These are phyloP conservation scores for Scrobipalpa costella DNA, from an alignment of 2,888 invertebrate species.

Conservation along the genomic window DNA sequence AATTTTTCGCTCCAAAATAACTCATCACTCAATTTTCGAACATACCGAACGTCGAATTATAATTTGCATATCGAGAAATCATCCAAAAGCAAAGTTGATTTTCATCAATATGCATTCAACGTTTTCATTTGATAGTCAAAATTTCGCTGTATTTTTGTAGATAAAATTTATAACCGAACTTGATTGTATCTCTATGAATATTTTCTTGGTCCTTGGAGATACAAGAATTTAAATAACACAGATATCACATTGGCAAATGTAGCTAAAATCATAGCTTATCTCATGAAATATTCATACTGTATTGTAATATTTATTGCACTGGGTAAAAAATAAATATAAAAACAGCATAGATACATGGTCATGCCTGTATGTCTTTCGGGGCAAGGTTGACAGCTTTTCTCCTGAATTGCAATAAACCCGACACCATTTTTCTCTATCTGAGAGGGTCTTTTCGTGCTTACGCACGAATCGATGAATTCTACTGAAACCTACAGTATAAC, in stretches of 20 bases:
- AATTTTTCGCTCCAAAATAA: background rate
- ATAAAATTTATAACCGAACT: conserved; percentile 3
- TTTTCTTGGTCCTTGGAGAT: conserved; percentile 2
- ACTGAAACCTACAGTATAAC: too few relatives aligned
- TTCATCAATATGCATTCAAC: conserved; percentile 10
- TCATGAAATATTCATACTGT: background rate
- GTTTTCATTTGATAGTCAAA: background rate
- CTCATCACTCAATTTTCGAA: conserved; percentile 4
- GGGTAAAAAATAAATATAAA: too few relatives aligned
- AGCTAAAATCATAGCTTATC: background rate
- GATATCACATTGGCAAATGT: background rate
- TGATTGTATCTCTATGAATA: background rate
- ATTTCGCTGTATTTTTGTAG: background rate
- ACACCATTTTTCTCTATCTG: too few relatives aligned
- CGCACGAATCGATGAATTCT: too few relatives aligned
- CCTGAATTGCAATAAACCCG: too few relatives aligned
- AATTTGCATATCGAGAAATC: conserved; percentile 10
- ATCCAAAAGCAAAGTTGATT: background rate
- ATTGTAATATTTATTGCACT: too few relatives aligned
- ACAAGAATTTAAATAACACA: background rate
- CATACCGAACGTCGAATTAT: background rate
- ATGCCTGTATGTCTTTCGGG: too few relatives aligned
- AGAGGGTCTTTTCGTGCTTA: too few relatives aligned
- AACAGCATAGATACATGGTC: too few relatives aligned
- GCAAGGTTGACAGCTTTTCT: too few relatives aligned